Evolutionary conservation across 2,113 vertebrate genomes (phyloP).

Genomic region (Mystacornis crossleyi): DNA sequence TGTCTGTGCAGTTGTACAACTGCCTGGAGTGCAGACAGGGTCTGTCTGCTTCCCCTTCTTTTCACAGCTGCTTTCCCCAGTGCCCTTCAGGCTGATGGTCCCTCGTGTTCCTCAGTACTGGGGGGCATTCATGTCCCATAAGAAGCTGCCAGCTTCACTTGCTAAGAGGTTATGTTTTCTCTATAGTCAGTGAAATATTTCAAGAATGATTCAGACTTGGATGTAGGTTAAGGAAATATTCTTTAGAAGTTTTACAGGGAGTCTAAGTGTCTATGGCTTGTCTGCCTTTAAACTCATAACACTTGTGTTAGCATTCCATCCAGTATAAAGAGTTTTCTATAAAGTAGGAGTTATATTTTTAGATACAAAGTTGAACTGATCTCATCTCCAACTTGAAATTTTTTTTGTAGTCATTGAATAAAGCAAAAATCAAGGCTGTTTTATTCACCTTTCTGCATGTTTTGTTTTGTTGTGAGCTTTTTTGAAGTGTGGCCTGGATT

Average conservation of each 20-base stretch:
- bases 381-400: neutral
- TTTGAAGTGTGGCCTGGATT: constrained; percentile 51
- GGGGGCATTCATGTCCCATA: neutral
- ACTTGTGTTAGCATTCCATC: neutral
- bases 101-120: neutral
- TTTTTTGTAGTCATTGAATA: constrained; percentile 32
- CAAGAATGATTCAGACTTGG: neutral
- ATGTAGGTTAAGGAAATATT: constrained; percentile 4
- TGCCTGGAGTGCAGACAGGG: neutral
- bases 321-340: neutral
- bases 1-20: fast-evolving
- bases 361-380: constrained; percentile 24
- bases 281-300: neutral
- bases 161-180: neutral
- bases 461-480: constrained; percentile 26
- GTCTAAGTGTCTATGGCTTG: neutral
- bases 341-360: constrained; percentile 28
- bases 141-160: neutral
- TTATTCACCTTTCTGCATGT: neutral
- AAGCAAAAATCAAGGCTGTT: constrained; percentile 40
- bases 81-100: neutral
- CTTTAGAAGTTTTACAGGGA: neutral
- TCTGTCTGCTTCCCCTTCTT: neutral
- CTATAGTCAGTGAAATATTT: neutral
- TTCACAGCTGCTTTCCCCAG: neutral